These are phyloP conservation scores for Cromileptes altivelis DNA, from an alignment of 2,113 vertebrate genomes.

Conservation along the genomic window DNA sequence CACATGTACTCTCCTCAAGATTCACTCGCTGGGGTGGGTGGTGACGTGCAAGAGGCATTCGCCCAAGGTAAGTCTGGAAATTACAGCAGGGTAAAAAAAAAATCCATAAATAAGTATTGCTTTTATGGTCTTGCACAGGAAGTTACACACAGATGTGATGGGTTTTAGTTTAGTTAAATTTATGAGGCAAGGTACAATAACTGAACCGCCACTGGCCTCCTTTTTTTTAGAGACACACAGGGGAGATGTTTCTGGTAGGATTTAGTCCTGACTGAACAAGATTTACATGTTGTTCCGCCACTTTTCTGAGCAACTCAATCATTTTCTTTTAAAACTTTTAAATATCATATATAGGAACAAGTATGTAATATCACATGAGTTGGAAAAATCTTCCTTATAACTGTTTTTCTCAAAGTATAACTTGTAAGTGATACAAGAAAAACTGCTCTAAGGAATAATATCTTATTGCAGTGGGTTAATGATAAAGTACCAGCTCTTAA, in stretches of 20 bases:
- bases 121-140: neutral
- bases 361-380: neutral
- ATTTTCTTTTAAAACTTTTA: neutral
- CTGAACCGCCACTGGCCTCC: neutral
- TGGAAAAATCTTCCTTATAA: neutral
- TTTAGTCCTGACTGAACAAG: neutral
- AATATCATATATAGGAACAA: too few relatives aligned
- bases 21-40: slow-evolving; percentile 87
- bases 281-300: neutral
- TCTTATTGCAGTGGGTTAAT: too few relatives aligned
- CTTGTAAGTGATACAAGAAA: neutral
- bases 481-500: too few relatives aligned
- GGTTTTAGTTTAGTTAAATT: neutral
- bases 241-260: neutral
- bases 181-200: neutral
- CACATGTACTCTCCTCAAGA: slow-evolving; percentile 87
- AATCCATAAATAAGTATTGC: neutral
- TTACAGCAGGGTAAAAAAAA: neutral
- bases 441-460: too few relatives aligned
- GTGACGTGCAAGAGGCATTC: slow-evolving; percentile 93
- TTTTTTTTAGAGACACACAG: neutral
- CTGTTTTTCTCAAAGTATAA: neutral
- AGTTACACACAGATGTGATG: neutral
- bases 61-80: slow-evolving; percentile 86
- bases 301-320: neutral